phyloP scores from a whole-genome alignment of 2,888 invertebrate species.

The Spilarctia lutea region DNA sequence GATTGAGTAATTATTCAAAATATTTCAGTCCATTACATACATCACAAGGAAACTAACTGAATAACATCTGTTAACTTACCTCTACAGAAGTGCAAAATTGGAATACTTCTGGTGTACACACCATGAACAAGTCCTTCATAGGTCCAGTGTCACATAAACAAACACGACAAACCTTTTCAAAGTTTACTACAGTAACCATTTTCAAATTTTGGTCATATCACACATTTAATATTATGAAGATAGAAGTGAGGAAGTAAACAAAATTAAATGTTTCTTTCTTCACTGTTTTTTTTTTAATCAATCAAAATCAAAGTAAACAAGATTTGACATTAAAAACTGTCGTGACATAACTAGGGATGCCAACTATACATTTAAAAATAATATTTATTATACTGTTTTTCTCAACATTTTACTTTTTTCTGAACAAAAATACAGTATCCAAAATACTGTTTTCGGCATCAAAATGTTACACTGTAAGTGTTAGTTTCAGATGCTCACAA shows the following conservation, averaged over 20 bases:
- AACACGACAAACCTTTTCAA: constrained; percentile 77
- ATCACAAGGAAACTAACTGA: neutral
- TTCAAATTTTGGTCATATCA: neutral
- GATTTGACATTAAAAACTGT: too few species aligned
- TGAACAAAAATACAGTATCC: too few species aligned
- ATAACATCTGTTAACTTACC: constrained; percentile 57
- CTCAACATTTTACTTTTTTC: too few species aligned
- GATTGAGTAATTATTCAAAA: neutral
- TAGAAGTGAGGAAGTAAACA: neutral
- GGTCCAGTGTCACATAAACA: constrained; percentile 77
- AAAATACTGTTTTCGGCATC: too few species aligned
- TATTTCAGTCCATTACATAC: neutral
- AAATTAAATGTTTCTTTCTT: neutral
- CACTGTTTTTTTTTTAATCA: neutral
- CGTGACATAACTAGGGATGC: too few species aligned
- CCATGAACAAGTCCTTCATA: constrained; percentile 76
- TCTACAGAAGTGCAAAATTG: constrained; percentile 82
- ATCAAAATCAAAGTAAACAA: too few species aligned
- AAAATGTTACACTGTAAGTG: too few species aligned
- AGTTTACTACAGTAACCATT: constrained; percentile 69
- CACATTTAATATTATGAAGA: neutral
- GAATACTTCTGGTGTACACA: constrained; percentile 76
- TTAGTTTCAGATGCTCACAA: too few species aligned
- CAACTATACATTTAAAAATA: too few species aligned
- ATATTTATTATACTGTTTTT: too few species aligned